phyloP scores from a whole-genome alignment of 2,113 vertebrate species.

The Lucifuga dentata region DNA sequence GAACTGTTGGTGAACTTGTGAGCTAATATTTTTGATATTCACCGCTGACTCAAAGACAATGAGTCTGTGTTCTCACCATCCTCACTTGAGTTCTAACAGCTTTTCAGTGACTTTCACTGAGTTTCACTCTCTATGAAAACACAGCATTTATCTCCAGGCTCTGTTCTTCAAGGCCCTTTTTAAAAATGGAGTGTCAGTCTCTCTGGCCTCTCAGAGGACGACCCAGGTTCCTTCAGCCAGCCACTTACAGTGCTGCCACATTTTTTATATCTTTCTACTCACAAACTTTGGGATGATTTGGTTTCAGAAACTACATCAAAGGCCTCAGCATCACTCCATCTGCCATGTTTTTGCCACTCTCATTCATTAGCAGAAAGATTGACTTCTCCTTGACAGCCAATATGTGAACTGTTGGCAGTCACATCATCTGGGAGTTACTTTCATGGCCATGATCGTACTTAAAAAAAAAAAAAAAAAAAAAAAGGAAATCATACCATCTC shows the following conservation, averaged over 20 bases:
- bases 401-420: not conserved
- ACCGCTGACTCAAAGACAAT: not conserved
- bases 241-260: slow-evolving; percentile 27
- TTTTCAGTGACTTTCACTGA: slow-evolving; percentile 44
- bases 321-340: not conserved
- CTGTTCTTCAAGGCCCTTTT: slow-evolving; percentile 31
- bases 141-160: slow-evolving; percentile 36
- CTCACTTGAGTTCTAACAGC: slow-evolving; percentile 21
- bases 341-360: slow-evolving; percentile 24
- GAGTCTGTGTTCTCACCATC: not conserved
- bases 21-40: slow-evolving; percentile 9
- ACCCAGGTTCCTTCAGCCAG: slow-evolving; percentile 19
- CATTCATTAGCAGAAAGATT: slow-evolving; percentile 32
- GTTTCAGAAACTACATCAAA: slow-evolving; percentile 42
- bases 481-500: not conserved
- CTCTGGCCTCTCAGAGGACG: slow-evolving; percentile 34
- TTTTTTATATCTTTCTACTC: slow-evolving; percentile 24
- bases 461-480: no score
- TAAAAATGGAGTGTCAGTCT: slow-evolving; percentile 50
- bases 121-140: slow-evolving; percentile 37
- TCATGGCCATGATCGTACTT: slow-evolving; percentile 1
- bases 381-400: slow-evolving; percentile 9
- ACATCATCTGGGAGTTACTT: not conserved
- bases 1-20: not conserved
- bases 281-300: slow-evolving; percentile 41